Evolutionary conservation across 2,797 vertebrate species (phyloP), one percentile per base, ranked within the genome.

Genomic region (Catharus ustulatus): DNA sequence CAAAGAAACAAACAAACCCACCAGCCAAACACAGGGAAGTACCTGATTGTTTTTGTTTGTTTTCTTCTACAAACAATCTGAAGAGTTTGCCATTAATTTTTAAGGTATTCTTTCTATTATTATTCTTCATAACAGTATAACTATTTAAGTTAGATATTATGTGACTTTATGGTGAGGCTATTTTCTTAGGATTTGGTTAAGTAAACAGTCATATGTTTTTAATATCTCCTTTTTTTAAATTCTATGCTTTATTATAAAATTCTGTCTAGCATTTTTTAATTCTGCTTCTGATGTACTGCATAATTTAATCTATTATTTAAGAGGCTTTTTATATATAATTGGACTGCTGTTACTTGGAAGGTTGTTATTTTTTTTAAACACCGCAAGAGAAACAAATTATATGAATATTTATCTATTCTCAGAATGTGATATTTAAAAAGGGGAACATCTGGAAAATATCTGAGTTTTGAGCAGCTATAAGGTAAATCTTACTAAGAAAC

Each of bases 21-120:
- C 9, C 9, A 59, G 10, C 6, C 84, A 79, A 55, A 40, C 24
- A 40, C 3, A 32, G 27, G n/a, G 1, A 5, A 52, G 5, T 26
- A 46, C 4, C 9, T 84, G 15, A 23, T 18, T 69, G 1, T 2
- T 71, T 57, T n/a, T 32, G n/a, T 63, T 58, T 32, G 30, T 24
- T 51, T 6, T 46, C 8, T 13, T 63, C 13, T 74, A 13, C 13
- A 26, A 58, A 11, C 4, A 79, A 57, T 48, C 9, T 19, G 17
- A 74, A 49, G 3, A 68, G 0, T 49, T 72, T 48, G 5, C 4
- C 6, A 23, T 52, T 71, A 32, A 36, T 84, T 83, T 85, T 23
- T 7, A 74, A 38, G 0, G 0, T 29, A 32, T 38, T 54, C 5
- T 66, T 62, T 29, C 6, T 18, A 23, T 19, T 59, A 27, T 27